Conservation (phyloP, 2,797 vertebrate genomes). For the Threskiornis aethiopicus region DNA sequence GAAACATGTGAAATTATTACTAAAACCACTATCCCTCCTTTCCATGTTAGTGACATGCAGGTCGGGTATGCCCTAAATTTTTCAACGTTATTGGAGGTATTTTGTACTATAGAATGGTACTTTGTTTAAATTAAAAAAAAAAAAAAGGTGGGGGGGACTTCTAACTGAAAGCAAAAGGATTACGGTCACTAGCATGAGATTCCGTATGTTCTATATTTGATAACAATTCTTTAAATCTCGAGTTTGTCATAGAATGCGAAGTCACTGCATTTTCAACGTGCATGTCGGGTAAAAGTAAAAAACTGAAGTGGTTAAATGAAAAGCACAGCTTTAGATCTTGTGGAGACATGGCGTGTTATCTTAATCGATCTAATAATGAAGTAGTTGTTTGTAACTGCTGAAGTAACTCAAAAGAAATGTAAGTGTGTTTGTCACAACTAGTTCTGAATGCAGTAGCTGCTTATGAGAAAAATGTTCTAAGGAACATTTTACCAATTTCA, state of each 20-base stretch:
- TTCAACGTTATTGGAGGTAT: neutral
- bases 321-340: neutral
- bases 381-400: neutral
- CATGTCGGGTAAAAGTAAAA: neutral
- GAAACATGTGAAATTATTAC: neutral
- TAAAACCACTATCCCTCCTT: neutral
- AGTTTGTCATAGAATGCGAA: neutral
- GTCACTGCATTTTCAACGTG: neutral
- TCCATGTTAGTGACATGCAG: neutral
- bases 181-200: neutral
- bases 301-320: neutral
- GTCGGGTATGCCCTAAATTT: neutral
- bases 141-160: accelerated
- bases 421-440: neutral
- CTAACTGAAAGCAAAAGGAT: neutral
- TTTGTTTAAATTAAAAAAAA: neutral
- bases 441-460: neutral
- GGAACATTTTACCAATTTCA: neutral
- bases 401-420: neutral
- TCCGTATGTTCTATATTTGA: neutral
- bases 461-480: neutral
- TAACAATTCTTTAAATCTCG: neutral
- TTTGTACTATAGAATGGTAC: neutral
- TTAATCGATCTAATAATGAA: neutral
- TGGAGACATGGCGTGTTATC: neutral